phyloP scores from a whole-genome alignment of 1,140 invertebrate species.

The Mercenaria mercenaria region DNA sequence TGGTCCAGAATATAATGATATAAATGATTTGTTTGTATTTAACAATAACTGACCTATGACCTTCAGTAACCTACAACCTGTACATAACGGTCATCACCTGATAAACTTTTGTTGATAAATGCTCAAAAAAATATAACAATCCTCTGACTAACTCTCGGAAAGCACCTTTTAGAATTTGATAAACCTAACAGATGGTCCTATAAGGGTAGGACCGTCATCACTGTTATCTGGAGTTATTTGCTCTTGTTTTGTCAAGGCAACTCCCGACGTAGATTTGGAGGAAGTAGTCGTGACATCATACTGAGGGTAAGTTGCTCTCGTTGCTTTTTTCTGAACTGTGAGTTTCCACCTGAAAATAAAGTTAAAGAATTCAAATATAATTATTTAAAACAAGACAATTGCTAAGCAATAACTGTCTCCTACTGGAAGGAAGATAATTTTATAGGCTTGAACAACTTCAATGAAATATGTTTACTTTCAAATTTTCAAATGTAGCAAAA shows the following conservation, averaged over 20 bases:
- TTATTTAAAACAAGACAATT: not conserved
- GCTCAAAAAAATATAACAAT: not conserved
- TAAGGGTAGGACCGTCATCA: not conserved
- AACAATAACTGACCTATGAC: no score
- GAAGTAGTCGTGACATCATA: slow-evolving; percentile 58
- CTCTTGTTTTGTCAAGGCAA: slow-evolving; percentile 32
- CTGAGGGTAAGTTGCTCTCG: slow-evolving; percentile 68
- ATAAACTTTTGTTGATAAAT: not conserved
- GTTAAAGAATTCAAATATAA: not conserved
- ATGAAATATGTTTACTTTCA: no score
- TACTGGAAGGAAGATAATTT: not conserved
- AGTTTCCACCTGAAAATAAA: slow-evolving; percentile 64
- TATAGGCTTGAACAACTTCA: no score
- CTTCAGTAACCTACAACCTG: no score
- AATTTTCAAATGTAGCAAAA: no score
- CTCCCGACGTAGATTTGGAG: slow-evolving; percentile 51
- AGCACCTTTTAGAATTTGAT: slow-evolving; percentile 40
- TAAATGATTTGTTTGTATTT: no score
- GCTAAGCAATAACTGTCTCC: no score
- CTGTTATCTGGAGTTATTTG: not conserved
- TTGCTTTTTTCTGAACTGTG: slow-evolving; percentile 68
- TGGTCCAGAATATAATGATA: no score
- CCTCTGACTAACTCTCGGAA: not conserved
- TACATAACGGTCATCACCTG: no score
- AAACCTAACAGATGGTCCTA: not conserved